Evolutionary conservation across 2,113 vertebrate species (phyloP).

Genomic region (Rhodinocichla rosea): DNA sequence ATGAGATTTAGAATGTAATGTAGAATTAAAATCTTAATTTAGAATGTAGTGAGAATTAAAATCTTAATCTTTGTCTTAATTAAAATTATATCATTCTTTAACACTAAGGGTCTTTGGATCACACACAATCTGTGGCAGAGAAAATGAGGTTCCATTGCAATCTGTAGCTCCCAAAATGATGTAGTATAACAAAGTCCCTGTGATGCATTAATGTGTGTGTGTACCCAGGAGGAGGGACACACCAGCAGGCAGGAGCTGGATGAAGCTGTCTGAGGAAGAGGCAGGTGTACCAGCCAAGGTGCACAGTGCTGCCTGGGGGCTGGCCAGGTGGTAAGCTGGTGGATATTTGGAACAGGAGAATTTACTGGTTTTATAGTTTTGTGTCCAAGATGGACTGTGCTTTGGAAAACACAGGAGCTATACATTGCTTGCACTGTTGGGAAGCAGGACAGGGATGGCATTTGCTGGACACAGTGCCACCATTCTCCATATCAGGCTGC

Average conservation of each 20-base stretch:
- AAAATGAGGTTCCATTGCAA: background rate
- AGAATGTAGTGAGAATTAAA: background rate
- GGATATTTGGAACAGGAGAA: background rate
- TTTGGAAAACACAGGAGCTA: background rate
- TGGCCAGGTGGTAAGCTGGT: background rate
- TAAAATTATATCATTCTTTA: background rate
- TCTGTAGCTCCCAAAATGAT: background rate
- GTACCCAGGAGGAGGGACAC: background rate
- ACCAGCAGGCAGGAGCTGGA: background rate
- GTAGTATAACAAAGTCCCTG: rapidly evolving
- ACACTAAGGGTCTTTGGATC: background rate
- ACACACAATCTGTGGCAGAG: background rate
- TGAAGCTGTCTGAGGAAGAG: background rate
- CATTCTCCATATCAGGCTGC: background rate
- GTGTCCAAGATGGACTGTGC: background rate
- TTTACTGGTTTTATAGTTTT: background rate
- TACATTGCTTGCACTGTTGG: background rate
- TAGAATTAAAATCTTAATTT: background rate
- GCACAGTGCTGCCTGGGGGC: background rate
- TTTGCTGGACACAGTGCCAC: background rate
- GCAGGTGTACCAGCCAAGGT: background rate
- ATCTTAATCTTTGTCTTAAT: background rate
- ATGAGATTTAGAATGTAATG: too few relatives aligned
- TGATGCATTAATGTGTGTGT: rapidly evolving
- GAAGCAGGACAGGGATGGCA: background rate